Evolutionary conservation across 2,113 vertebrate species (phyloP).

Genomic region (Platichthys stellatus): DNA sequence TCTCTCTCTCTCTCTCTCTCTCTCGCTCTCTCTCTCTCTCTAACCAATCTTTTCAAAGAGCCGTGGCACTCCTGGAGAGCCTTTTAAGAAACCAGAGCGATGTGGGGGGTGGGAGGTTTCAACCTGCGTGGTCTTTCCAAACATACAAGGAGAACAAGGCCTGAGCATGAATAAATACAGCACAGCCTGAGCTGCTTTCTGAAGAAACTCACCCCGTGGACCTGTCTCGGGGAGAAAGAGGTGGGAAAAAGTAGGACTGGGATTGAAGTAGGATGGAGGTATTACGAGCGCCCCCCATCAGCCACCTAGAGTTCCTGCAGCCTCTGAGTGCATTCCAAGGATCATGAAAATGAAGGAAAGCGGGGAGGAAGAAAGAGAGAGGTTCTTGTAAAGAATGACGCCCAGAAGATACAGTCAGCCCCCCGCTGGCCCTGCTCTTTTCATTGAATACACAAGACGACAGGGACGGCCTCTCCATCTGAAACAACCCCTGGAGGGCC

Average conservation of each 20-base stretch:
- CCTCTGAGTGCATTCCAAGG: slow-evolving; percentile 63
- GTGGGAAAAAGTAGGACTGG: not conserved
- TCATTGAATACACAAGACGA: slow-evolving; percentile 74
- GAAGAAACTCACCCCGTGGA: slow-evolving; percentile 47
- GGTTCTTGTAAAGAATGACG: slow-evolving; percentile 62
- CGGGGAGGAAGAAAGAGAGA: slow-evolving; percentile 37
- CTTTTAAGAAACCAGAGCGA: slow-evolving; percentile 55
- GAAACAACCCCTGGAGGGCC: slow-evolving; percentile 49
- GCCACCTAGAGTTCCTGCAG: slow-evolving; percentile 60
- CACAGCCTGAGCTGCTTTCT: slow-evolving; percentile 38
- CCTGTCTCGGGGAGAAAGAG: slow-evolving; percentile 21
- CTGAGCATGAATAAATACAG: slow-evolving; percentile 54
- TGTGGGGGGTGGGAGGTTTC: slow-evolving; percentile 51
- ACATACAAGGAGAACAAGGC: slow-evolving; percentile 36
- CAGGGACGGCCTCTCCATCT: slow-evolving; percentile 71
- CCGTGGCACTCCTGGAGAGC: slow-evolving; percentile 58
- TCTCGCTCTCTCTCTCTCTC: slow-evolving; percentile 15
- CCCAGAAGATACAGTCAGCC: slow-evolving; percentile 65
- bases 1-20: slow-evolving; percentile 2
- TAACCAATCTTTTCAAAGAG: slow-evolving; percentile 53
- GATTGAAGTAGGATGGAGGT: slow-evolving; percentile 42
- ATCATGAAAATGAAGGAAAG: slow-evolving; percentile 39
- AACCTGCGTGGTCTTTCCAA: slow-evolving; percentile 59
- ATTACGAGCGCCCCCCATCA: slow-evolving; percentile 62
- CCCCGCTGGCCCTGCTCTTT: slow-evolving; percentile 58